phyloP scores from a whole-genome alignment of 1,140 invertebrate genomes.

The Drosophila yakuba region DNA sequence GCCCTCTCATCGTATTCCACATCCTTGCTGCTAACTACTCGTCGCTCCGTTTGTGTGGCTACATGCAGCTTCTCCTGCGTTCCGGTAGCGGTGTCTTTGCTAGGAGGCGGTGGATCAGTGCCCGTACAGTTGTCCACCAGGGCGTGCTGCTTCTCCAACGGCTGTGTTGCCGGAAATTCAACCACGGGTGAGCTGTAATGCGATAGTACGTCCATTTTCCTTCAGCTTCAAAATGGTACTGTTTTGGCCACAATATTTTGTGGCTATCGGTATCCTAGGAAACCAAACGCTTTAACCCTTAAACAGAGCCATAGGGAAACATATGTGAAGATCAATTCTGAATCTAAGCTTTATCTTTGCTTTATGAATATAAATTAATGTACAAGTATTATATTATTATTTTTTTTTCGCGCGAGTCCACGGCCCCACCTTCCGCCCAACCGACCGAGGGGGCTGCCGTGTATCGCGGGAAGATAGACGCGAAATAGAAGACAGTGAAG shows the following conservation, averaged over 20 bases:
- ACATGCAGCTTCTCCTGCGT: slow-evolving; percentile 45
- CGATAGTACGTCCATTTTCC: slow-evolving; percentile 77
- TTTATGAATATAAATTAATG: not conserved
- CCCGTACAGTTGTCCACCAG: slow-evolving; percentile 71
- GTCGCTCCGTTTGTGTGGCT: slow-evolving; percentile 67
- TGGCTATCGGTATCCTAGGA: slow-evolving; percentile 25
- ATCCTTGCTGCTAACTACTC: not conserved
- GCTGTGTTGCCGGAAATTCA: slow-evolving; percentile 69
- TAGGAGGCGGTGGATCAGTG: slow-evolving; percentile 66
- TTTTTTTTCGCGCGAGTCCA: too few species aligned
- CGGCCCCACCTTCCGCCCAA: too few species aligned
- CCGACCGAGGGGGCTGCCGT: too few species aligned
- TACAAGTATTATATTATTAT: not conserved
- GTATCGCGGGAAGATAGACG: too few species aligned
- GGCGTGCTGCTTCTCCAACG: slow-evolving; percentile 52
- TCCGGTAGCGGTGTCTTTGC: slow-evolving; percentile 34
- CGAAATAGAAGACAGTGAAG: too few species aligned
- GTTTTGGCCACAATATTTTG: slow-evolving; percentile 6
- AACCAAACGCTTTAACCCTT: slow-evolving; percentile 20
- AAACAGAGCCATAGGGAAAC: not conserved
- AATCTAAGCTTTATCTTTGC: not conserved
- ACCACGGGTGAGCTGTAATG: slow-evolving; percentile 72
- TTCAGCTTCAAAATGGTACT: not conserved
- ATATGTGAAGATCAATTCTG: not conserved
- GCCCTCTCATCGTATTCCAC: slow-evolving; percentile 64